Percentiles rank a stretch among this genome's conserved stretches.
phyloP scores from a whole-genome alignment of 23 tunicate genomes.

The Diplosoma virens region DNA sequence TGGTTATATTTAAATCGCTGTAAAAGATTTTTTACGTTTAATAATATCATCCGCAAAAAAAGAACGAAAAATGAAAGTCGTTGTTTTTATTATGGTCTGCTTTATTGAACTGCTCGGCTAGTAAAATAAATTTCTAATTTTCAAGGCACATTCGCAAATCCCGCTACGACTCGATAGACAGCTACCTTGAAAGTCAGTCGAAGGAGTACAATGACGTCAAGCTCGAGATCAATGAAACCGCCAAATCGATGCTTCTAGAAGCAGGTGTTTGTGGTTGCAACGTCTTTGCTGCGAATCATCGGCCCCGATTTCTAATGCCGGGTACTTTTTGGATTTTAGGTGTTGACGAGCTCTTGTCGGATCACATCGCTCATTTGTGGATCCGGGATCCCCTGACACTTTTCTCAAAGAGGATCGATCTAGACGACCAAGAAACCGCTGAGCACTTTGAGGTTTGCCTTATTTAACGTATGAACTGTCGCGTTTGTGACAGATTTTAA shows the following conservation, averaged over 20 bases:
- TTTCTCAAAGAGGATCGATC: constrained; percentile 69
- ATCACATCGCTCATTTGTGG: constrained; percentile 92
- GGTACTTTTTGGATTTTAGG: no score
- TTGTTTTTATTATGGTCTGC: no score
- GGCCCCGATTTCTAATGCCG: no score
- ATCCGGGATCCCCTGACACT: constrained; percentile 82
- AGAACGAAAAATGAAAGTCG: no score
- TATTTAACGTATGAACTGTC: no score
- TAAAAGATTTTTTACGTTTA: no score
- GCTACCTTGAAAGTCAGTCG: constrained; percentile 50
- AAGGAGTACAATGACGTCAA: constrained; percentile 68
- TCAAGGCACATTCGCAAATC: constrained; percentile 60
- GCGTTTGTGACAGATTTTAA: no score
- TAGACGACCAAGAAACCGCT: constrained; percentile 67
- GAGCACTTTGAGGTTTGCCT: constrained; percentile 97
- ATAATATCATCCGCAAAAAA: no score
- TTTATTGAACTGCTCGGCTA: no score
- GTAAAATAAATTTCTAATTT: neutral
- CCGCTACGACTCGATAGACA: constrained; percentile 85
- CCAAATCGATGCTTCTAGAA: constrained; percentile 36
- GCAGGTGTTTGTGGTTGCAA: constrained; percentile 38
- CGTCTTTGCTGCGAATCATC: neutral
- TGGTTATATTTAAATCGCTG: no score
- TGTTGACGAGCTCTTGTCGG: constrained; percentile 72
- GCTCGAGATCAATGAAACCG: constrained; percentile 58